These are phyloP conservation scores for Stenolophus ochropezus DNA, from an alignment of 2,888 invertebrate genomes.

Conservation along the genomic window DNA sequence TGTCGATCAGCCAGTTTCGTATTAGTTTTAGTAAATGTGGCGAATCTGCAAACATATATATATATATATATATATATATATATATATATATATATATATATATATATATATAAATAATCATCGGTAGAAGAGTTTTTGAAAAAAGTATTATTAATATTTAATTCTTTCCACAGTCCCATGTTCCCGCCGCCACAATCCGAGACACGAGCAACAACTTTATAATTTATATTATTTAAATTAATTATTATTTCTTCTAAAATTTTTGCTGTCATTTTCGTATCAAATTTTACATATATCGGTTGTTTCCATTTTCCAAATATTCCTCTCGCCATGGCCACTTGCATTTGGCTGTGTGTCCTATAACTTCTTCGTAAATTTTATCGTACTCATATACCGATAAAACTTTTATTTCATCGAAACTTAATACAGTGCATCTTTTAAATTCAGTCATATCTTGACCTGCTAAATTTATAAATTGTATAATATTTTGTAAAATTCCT, in stretches of 20 bases:
- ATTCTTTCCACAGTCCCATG: constrained; percentile 26
- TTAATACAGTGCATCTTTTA: constrained; percentile 61
- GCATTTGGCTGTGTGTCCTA: constrained; percentile 65
- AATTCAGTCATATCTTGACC: constrained; percentile 53
- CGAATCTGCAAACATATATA: constrained; percentile 65
- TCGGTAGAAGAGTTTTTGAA: constrained; percentile 64
- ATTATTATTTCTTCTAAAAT: constrained; percentile 62
- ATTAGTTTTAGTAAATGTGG: constrained; percentile 65
- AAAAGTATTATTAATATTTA: constrained; percentile 28
- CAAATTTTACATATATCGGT: constrained; percentile 65
- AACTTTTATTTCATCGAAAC: constrained; percentile 64
- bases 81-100: too few relatives aligned
- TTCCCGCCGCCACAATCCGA: constrained; percentile 63
- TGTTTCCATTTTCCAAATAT: constrained; percentile 65
- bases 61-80: too few relatives aligned
- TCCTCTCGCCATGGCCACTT: constrained; percentile 65
- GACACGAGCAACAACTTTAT: constrained; percentile 66
- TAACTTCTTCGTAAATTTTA: constrained; percentile 63
- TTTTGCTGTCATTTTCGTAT: constrained; percentile 66
- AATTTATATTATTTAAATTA: constrained; percentile 62
- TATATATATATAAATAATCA: constrained; percentile 63
- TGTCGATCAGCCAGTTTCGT: constrained; percentile 64
- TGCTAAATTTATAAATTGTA: constrained; percentile 61
- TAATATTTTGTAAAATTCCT: constrained; percentile 62
- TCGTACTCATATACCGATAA: constrained; percentile 63